These are phyloP conservation scores for Pygocentrus nattereri DNA, from an alignment of 2,797 vertebrate species.

Conservation along the genomic window DNA sequence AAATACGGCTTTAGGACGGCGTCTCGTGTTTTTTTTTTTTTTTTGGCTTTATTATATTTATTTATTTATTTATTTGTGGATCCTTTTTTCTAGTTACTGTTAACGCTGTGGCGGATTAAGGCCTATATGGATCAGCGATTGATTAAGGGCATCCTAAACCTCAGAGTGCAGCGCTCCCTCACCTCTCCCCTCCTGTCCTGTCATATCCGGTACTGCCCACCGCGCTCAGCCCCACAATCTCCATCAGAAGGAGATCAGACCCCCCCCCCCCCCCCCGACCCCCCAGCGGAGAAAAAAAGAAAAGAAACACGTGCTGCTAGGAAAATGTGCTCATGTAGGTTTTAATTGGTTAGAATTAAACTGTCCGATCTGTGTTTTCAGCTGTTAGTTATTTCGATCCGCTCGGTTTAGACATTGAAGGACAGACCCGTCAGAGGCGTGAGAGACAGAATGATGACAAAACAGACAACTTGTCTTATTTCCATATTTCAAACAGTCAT, in stretches of 20 bases:
- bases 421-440: too few species aligned
- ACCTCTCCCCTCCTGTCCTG: not conserved
- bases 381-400: not conserved
- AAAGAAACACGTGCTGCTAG: not conserved
- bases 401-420: not conserved
- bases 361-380: not conserved
- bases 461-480: not conserved
- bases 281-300: not conserved
- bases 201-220: not conserved
- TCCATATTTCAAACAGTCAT: too few species aligned
- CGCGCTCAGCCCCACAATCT: not conserved
- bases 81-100: too few species aligned
- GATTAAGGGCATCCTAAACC: not conserved
- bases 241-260: not conserved
- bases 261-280: not conserved
- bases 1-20: too few species aligned
- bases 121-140: not conserved
- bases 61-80: too few species aligned
- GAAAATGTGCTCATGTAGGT: not conserved
- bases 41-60: too few species aligned
- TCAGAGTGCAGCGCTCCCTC: not conserved
- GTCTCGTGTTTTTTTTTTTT: too few species aligned
- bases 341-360: not conserved
- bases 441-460: too few species aligned
- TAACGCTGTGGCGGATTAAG: not conserved